phyloP scores from a whole-genome alignment of 2,797 vertebrate species.

The Lepilemur septentrionalis region DNA sequence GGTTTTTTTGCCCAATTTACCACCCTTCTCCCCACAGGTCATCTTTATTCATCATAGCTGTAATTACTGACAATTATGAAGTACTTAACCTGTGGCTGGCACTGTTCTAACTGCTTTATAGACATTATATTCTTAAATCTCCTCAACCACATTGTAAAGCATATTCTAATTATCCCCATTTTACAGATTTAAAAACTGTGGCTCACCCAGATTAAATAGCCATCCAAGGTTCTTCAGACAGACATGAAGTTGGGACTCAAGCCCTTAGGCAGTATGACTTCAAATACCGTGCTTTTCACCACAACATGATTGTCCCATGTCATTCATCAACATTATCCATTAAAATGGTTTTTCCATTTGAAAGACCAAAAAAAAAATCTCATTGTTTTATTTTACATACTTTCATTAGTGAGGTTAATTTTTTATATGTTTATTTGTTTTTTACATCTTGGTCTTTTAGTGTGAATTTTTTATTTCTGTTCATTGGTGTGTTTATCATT shows the following conservation, averaged over 20 bases:
- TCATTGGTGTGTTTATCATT: not conserved
- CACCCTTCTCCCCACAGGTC: not conserved
- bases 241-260: not conserved
- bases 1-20: not conserved
- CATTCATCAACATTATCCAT: not conserved
- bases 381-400: slow-evolving; percentile 12
- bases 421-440: not conserved
- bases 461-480: not conserved
- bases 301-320: not conserved
- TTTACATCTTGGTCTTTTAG: not conserved
- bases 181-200: not conserved
- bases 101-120: not conserved
- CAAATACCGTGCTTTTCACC: not conserved
- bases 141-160: not conserved
- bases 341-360: not conserved
- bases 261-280: not conserved
- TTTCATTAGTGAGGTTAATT: not conserved
- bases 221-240: not conserved
- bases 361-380: not conserved
- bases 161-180: not conserved
- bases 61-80: not conserved
- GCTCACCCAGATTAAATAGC: not conserved
- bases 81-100: not conserved
- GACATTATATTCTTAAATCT: not conserved
- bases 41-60: not conserved